These are phyloP conservation scores for Phyllostomus hastatus DNA, from an alignment of 2,113 vertebrate genomes.

Conservation along the genomic window DNA sequence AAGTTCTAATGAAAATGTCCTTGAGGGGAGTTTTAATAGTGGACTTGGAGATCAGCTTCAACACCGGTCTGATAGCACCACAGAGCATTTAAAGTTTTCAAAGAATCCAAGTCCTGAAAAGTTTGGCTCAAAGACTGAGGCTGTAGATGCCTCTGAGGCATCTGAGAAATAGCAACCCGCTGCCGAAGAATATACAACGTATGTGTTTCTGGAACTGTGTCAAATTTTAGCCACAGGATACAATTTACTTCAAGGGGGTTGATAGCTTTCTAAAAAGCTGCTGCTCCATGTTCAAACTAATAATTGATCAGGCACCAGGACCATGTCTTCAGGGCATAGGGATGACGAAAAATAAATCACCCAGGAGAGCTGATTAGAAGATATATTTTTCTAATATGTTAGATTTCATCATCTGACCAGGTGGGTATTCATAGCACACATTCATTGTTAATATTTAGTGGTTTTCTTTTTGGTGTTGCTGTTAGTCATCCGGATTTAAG, in stretches of 20 bases:
- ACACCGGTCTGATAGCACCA: constrained; percentile 63
- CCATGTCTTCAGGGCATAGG: constrained; percentile 6
- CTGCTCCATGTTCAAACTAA: constrained; percentile 78
- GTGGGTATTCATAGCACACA: background rate
- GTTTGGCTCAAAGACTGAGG: constrained; percentile 66
- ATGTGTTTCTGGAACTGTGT: constrained; percentile 70
- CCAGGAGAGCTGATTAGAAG: constrained; percentile 65
- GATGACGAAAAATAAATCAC: constrained; percentile 61
- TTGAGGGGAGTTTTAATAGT: constrained; percentile 81
- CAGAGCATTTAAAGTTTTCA: constrained; percentile 79
- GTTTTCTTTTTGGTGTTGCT: background rate
- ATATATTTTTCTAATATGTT: constrained; percentile 27
- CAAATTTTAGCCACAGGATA: constrained; percentile 80
- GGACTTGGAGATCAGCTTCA: constrained; percentile 79
- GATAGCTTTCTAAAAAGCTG: constrained; percentile 78
- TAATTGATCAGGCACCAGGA: constrained; percentile 69
- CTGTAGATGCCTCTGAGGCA: constrained; percentile 73
- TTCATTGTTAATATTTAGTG: background rate
- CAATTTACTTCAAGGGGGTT: constrained; percentile 81
- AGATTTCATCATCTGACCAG: background rate
- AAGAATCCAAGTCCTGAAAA: constrained; percentile 71
- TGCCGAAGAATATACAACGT: constrained; percentile 36
- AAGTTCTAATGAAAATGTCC: constrained; percentile 83
- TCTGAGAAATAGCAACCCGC: constrained; percentile 70
- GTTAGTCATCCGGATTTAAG: constrained; percentile 51